Percentiles rank a stretch among this genome's conserved stretches.
Conservation (phyloP, 2,113 vertebrate species). For the Dicrurus megarhynchus region DNA sequence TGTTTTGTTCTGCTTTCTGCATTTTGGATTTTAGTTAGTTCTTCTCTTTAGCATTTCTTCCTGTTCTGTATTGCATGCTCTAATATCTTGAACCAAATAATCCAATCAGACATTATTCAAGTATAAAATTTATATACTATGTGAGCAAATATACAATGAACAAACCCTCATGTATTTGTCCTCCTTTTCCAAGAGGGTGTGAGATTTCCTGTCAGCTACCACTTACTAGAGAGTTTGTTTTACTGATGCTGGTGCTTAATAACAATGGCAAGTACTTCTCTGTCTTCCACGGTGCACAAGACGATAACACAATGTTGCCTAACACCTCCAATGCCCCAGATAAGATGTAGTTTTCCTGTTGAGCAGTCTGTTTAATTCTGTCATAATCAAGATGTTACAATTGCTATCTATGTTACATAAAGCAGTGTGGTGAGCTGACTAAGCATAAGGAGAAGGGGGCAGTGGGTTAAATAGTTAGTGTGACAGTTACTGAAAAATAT, state of each 20-base stretch:
- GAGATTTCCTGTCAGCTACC: neutral
- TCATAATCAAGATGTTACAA: neutral
- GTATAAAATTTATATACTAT: neutral
- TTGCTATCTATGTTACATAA: neutral
- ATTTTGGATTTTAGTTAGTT: neutral
- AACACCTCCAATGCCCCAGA: neutral
- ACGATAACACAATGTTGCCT: neutral
- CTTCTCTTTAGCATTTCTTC: neutral
- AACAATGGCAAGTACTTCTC: neutral
- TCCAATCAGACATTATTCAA: neutral
- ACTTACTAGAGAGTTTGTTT: neutral
- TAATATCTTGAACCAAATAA: neutral
- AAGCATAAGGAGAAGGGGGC: neutral
- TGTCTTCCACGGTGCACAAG: neutral
- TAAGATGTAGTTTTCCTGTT: neutral
- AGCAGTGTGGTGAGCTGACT: neutral
- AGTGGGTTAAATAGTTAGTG: neutral
- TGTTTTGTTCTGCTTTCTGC: neutral
- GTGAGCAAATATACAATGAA: neutral
- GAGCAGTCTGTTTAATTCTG: neutral
- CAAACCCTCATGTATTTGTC: neutral
- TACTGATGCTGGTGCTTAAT: neutral
- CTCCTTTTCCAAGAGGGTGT: neutral
- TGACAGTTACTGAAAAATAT: neutral
- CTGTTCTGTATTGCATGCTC: neutral